phyloP scores from a whole-genome alignment of 2,113 vertebrate species.

The Dicentrarchus labrax region DNA sequence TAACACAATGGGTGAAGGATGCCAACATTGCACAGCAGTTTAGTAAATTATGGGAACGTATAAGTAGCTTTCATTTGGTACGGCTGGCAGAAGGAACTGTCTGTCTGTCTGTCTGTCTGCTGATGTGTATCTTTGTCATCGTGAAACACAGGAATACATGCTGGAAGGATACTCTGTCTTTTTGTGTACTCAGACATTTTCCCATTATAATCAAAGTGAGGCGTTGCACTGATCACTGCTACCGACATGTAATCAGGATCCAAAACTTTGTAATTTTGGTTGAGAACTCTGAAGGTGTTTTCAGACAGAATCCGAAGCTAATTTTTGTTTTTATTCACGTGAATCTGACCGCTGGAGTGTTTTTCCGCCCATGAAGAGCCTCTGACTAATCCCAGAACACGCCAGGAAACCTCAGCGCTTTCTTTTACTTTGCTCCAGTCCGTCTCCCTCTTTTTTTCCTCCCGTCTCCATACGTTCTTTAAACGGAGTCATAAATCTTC shows the following conservation, averaged over 20 bases:
- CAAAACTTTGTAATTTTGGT: too few relatives aligned
- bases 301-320: neutral
- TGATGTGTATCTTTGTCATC: slow-evolving; percentile 1
- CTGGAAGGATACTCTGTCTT: neutral
- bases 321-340: neutral
- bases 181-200: neutral
- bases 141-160: neutral
- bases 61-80: neutral
- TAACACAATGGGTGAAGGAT: slow-evolving; percentile 39
- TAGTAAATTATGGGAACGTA: slow-evolving; percentile 12
- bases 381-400: neutral
- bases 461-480: neutral
- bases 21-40: slow-evolving; percentile 10
- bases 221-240: neutral
- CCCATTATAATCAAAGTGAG: neutral
- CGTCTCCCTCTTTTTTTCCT: too few relatives aligned
- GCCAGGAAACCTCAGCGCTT: neutral
- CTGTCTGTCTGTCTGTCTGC: too few relatives aligned
- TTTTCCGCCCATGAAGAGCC: neutral
- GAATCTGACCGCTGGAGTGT: neutral
- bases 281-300: neutral
- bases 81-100: neutral
- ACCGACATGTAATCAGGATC: neutral
- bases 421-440: neutral
- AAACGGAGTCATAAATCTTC: neutral